Evolutionary conservation across 2,797 vertebrate genomes (phyloP), one percentile per base, ranked within the genome.

Genomic region (Carcharodon carcharias): DNA sequence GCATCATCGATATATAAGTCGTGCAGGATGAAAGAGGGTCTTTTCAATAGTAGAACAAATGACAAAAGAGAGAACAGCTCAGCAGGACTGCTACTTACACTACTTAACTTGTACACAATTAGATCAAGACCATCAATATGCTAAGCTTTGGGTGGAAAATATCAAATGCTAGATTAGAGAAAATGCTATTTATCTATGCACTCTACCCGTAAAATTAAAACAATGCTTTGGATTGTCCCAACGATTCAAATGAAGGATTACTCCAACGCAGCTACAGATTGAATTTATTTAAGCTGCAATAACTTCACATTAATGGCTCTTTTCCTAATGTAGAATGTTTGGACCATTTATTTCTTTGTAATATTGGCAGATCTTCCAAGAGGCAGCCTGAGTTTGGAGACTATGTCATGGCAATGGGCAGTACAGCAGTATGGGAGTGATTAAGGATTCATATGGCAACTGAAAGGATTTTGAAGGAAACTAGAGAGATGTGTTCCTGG

Each of bases 1-100:
- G 35, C 58, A n/a, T 92, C 58, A 61, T 93, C 91, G 93, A 23
- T 93, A 65, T 16, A 0, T 18, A 65, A 61, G 35, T 61, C 63
- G 5, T 91, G 35, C 58, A n/a, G 88, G 16, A 91, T 91, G 35
- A 91, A 91, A 91, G 88, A 91, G 88, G 56, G 31, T 91, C 88
- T 91, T 91, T 91, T 91, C 56, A 91, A 63, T 63, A 40, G 40
- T 18, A 16, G 65, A 35, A 61, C 56, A 93, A 28, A 61, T 61
- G 56, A 91, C 88, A 91, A 28, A 31, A 88, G 56, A 28, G 31
- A 91, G 31, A 61, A 11, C 88, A 91, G 31, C 54, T 35, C 88
- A 89, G 12, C 31, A 63, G 14, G 31, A n/a, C 88, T 63, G 28
- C 88, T n/a, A 35, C 31, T 35, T 58, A 61, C 88, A 91, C 88